phyloP scores from a whole-genome alignment of 64 coral and sea anemone species.

The Acropora tenuis region DNA sequence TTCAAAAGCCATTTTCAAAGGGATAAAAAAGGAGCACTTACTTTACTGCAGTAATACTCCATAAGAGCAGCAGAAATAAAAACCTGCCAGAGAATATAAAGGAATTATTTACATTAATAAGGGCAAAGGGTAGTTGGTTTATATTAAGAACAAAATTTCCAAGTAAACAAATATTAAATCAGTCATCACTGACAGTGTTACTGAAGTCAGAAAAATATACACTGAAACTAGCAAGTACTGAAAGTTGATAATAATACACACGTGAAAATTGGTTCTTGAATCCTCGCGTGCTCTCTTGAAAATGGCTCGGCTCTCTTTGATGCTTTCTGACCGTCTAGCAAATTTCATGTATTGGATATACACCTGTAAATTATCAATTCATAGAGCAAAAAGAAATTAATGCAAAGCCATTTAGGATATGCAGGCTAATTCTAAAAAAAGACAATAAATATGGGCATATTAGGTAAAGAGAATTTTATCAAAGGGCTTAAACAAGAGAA shows the following conservation, averaged over 20 bases:
- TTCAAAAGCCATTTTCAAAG: too few relatives aligned
- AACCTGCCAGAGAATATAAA: conserved; percentile 39
- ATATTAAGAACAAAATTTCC: too few relatives aligned
- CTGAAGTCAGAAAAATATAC: neutral
- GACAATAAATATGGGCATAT: too few relatives aligned
- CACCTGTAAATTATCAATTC: conserved; percentile 29
- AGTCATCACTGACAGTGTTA: too few relatives aligned
- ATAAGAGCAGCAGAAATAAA: conserved; percentile 95
- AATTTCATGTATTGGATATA: conserved; percentile 99
- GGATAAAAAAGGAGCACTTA: conserved; percentile 1
- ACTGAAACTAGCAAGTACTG: neutral
- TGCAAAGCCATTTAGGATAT: too few relatives aligned
- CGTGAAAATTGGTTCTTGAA: conserved; percentile 82
- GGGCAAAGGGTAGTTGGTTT: too few relatives aligned
- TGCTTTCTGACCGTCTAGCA: conserved; percentile 87
- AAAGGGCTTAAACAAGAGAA: too few relatives aligned
- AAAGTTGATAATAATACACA: neutral
- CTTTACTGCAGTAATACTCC: conserved; percentile 98
- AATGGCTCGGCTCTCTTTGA: conserved; percentile 93
- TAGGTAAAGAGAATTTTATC: too few relatives aligned
- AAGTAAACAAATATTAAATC: too few relatives aligned
- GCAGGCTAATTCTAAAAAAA: too few relatives aligned
- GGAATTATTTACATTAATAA: neutral
- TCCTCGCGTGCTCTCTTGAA: conserved; percentile 96
- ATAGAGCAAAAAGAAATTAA: too few relatives aligned